phyloP scores from a whole-genome alignment of 2,113 vertebrate genomes.

The Pristiophorus japonicus region DNA sequence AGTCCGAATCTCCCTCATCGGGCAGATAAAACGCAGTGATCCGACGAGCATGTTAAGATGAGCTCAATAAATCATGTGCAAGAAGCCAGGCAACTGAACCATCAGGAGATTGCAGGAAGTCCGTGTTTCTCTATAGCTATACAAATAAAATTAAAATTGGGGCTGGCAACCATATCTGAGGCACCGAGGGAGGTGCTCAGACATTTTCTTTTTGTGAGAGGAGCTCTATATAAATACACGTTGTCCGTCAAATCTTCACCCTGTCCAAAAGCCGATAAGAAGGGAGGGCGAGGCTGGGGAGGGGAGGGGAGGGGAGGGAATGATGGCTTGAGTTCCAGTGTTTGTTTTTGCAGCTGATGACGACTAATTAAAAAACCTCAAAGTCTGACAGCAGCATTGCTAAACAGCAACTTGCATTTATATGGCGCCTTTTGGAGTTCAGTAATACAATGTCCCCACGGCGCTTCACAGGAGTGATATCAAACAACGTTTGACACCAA shows the following conservation, averaged over 20 bases:
- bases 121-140: background rate
- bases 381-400: background rate
- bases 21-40: background rate
- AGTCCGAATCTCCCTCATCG: background rate
- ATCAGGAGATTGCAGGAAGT: background rate
- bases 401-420: no score
- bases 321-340: no score
- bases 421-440: no score
- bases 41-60: background rate
- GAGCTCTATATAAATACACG: no score
- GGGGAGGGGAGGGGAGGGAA: no score
- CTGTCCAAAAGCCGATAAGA: background rate
- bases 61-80: background rate
- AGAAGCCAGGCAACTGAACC: background rate
- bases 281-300: no score
- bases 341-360: no score
- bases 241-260: background rate
- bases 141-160: background rate
- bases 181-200: background rate
- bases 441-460: no score
- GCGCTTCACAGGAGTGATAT: no score
- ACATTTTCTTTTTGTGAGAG: background rate
- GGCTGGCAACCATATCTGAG: background rate
- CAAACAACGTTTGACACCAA: no score
- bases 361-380: background rate